phyloP scores from a whole-genome alignment of 2,888 invertebrate species.

The Ophonus ardosiacus region DNA sequence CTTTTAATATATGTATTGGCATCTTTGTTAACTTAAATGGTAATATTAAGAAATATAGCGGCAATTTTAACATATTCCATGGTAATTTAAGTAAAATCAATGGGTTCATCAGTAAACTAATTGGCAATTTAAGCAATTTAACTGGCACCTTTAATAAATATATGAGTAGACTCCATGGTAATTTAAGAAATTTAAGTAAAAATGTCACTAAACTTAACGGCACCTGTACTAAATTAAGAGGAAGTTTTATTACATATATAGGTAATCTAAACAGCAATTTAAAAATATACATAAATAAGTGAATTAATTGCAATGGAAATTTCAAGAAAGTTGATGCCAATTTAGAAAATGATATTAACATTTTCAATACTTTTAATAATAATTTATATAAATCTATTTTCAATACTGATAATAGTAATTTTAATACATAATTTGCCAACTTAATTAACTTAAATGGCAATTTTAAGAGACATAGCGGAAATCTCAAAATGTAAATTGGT shows the following conservation, averaged over 20 bases:
- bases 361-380: not conserved
- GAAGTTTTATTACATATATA: not conserved
- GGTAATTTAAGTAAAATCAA: constrained; percentile 7
- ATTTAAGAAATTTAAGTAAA: not conserved
- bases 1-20: not conserved
- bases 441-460: not conserved
- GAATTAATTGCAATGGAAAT: not conserved
- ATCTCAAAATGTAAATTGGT: not conserved
- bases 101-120: not conserved
- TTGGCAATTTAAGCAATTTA: not conserved
- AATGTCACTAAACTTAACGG: too few species aligned
- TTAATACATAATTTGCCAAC: not conserved
- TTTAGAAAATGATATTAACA: not conserved
- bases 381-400: too few species aligned
- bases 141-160: not conserved
- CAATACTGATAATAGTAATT: not conserved
- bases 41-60: not conserved
- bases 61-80: not conserved
- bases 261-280: not conserved
- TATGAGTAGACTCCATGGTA: not conserved
- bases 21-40: not conserved
- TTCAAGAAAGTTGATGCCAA: not conserved
- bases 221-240: not conserved
- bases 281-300: not conserved
- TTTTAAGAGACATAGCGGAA: not conserved